A percentile compares a stretch with the other conserved stretches of the same genome.
Conservation (phyloP, 2,888 invertebrate genomes). For the Drosophila suboccidentalis region DNA sequence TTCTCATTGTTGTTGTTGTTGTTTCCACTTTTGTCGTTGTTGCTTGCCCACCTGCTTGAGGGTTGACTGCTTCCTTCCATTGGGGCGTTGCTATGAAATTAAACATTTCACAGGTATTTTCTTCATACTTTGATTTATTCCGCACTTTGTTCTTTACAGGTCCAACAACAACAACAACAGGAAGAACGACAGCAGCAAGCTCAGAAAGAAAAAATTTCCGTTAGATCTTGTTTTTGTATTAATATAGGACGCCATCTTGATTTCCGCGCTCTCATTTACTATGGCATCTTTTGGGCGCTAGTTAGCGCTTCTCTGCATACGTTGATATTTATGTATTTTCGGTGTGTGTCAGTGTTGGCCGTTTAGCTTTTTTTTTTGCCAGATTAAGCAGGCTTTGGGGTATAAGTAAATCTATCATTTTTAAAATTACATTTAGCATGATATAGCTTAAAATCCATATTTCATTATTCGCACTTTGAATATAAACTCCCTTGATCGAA, state of each 20-base stretch:
- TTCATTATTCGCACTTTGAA: too few relatives aligned
- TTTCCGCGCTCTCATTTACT: constrained; percentile 32
- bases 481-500: too few relatives aligned
- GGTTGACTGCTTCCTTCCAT: constrained; percentile 65
- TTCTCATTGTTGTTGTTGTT: not conserved
- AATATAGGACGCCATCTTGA: constrained; percentile 65
- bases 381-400: not conserved
- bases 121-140: constrained; percentile 74
- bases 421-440: not conserved
- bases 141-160: constrained; percentile 64
- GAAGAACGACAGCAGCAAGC: constrained; percentile 6
- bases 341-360: not conserved
- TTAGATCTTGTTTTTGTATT: constrained; percentile 31
- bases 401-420: not conserved
- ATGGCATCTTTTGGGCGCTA: constrained; percentile 50
- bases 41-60: constrained; percentile 35
- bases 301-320: constrained; percentile 6
- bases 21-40: constrained; percentile 42
- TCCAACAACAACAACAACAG: constrained; percentile 19
- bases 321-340: not conserved
- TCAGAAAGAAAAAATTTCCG: constrained; percentile 2
- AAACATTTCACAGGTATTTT: constrained; percentile 82
- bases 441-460: too few relatives aligned
- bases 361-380: not conserved
- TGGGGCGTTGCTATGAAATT: constrained; percentile 85